Evolutionary conservation across 1,140 invertebrate species (phyloP).

Genomic region (Drosophila prosaltans): DNA sequence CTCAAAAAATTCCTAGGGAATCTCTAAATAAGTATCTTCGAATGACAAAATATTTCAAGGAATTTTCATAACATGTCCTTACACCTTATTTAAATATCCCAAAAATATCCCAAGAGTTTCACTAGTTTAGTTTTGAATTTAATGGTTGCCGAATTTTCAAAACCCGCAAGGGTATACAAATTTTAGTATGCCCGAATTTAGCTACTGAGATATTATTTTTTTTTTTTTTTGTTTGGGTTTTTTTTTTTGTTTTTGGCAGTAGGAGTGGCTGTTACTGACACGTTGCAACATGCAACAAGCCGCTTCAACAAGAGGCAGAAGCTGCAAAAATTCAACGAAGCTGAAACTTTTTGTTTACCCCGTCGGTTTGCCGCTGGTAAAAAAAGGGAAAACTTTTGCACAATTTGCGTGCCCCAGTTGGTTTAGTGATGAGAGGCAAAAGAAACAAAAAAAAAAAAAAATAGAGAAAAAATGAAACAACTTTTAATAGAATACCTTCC

Average conservation of each 20-base stretch:
- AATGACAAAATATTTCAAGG: no score
- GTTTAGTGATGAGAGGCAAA: slow-evolving; percentile 4
- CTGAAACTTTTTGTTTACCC: slow-evolving; percentile 50
- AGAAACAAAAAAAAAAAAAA: neutral
- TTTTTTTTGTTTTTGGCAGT: neutral
- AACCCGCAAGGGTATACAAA: no score
- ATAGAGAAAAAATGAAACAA: neutral
- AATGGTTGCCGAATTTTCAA: no score
- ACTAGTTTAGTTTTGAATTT: no score
- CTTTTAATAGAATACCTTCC: slow-evolving; percentile 7
- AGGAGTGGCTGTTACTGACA: slow-evolving; percentile 37
- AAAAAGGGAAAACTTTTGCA: slow-evolving; percentile 37
- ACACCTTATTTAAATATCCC: no score
- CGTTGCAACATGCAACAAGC: slow-evolving; percentile 61
- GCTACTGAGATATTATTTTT: no score
- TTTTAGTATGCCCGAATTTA: no score
- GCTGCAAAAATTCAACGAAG: slow-evolving; percentile 50
- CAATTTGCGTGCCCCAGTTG: slow-evolving; percentile 23
- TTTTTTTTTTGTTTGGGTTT: no score
- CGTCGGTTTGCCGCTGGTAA: slow-evolving; percentile 28
- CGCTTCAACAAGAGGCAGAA: slow-evolving; percentile 31
- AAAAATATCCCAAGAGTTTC: no score
- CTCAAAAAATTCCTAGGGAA: no score
- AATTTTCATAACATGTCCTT: no score
- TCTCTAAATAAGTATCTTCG: no score